These are phyloP conservation scores for Prunella himalayana DNA, from an alignment of 2,113 vertebrate species.

Conservation along the genomic window DNA sequence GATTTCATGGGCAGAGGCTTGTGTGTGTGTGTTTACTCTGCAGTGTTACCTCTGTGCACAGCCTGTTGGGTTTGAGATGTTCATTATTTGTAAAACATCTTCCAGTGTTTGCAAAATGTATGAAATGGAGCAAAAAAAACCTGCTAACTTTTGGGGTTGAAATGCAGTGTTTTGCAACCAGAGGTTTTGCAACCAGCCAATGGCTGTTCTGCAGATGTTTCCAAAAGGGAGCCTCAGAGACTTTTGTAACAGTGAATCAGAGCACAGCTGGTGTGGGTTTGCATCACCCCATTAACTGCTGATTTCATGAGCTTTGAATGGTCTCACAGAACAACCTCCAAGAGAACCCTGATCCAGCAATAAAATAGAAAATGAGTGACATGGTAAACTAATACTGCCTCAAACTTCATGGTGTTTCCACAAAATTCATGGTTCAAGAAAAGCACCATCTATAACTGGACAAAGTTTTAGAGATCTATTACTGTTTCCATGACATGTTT, in stretches of 20 bases:
- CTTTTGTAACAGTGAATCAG: accelerated
- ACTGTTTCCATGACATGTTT: not conserved
- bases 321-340: not conserved
- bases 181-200: not conserved
- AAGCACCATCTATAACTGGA: accelerated
- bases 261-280: not conserved
- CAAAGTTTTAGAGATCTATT: not conserved
- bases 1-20: not conserved
- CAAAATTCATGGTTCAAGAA: accelerated
- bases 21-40: not conserved
- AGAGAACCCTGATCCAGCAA: not conserved
- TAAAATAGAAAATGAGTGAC: not conserved
- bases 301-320: not conserved
- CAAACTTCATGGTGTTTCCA: not conserved
- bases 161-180: not conserved
- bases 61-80: not conserved
- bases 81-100: not conserved
- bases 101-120: not conserved
- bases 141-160: not conserved
- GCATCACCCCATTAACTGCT: not conserved
- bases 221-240: not conserved
- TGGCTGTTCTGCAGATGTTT: not conserved
- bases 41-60: accelerated
- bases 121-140: not conserved
- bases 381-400: not conserved